phyloP scores from a whole-genome alignment of 1,140 invertebrate species.

The Dendroctonus valens region DNA sequence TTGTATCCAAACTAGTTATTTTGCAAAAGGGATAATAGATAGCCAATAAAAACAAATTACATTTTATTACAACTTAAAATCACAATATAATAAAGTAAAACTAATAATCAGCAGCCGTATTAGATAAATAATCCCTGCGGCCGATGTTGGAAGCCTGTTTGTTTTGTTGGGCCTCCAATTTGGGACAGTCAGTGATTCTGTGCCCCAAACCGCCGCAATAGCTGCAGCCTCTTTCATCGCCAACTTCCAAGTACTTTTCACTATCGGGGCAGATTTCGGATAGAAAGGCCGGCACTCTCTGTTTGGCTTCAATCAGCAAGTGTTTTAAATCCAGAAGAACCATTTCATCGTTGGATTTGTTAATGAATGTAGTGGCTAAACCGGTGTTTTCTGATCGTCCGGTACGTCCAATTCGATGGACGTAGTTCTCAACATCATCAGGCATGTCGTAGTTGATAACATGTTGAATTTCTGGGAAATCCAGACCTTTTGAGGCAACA shows the following conservation, averaged over 20 bases:
- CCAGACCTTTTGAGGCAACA: constrained; percentile 97
- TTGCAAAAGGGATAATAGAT: too few relatives aligned
- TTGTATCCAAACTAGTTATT: too few relatives aligned
- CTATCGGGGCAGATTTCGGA: constrained; percentile 87
- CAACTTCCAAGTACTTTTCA: constrained; percentile 83
- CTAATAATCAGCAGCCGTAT: constrained; percentile 94
- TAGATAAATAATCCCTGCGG: constrained; percentile 91
- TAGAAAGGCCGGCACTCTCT: constrained; percentile 95
- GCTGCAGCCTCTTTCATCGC: constrained; percentile 93
- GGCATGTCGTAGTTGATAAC: constrained; percentile 99
- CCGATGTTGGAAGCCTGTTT: constrained; percentile 97
- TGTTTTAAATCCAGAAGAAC: constrained; percentile 96
- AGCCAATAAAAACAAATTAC: too few relatives aligned
- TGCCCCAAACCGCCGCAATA: constrained; percentile 99
- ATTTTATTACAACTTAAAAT: background rate
- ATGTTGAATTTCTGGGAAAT: constrained; percentile 97
- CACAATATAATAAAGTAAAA: background rate
- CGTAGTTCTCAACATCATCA: constrained; percentile 99
- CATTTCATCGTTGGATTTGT: constrained; percentile 91
- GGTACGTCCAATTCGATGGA: constrained; percentile 97
- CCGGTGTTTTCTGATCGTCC: constrained; percentile 89
- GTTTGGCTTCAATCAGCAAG: constrained; percentile 93
- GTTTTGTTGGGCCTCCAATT: constrained; percentile 95
- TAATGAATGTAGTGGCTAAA: constrained; percentile 95
- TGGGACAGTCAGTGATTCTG: constrained; percentile 98